These are phyloP conservation scores for Sarcophaga carnaria DNA, from an alignment of 2,888 invertebrate species.

Conservation along the genomic window DNA sequence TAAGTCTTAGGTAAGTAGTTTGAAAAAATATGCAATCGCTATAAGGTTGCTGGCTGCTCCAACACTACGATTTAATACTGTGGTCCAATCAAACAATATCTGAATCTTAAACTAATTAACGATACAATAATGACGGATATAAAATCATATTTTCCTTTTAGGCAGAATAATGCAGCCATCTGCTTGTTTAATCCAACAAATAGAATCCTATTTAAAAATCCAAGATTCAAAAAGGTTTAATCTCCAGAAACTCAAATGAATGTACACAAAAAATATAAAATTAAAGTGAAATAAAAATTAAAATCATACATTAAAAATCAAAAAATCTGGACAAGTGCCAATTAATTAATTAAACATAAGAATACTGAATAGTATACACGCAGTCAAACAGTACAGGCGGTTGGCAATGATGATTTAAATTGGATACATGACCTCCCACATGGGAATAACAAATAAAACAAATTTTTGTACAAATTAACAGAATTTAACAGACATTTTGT, in stretches of 20 bases:
- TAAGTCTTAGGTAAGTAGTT: too few relatives aligned
- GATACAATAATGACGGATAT: too few relatives aligned
- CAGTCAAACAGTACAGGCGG: slow-evolving; percentile 9
- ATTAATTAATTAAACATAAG: slow-evolving; percentile 79
- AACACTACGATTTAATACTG: too few relatives aligned
- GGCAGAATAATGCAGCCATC: too few relatives aligned
- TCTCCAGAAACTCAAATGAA: neutral
- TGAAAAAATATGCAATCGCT: too few relatives aligned
- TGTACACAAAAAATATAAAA: neutral
- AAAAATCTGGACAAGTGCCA: slow-evolving; percentile 80
- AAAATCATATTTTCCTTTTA: too few relatives aligned
- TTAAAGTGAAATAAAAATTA: slow-evolving; percentile 6
- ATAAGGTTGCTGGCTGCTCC: too few relatives aligned
- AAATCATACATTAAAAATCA: slow-evolving; percentile 37
- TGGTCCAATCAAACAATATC: too few relatives aligned
- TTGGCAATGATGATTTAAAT: slow-evolving; percentile 57
- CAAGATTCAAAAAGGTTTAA: neutral
- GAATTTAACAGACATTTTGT: slow-evolving; percentile 50
- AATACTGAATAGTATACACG: slow-evolving; percentile 54
- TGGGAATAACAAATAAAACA: slow-evolving; percentile 8
- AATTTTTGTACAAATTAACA: slow-evolving; percentile 31
- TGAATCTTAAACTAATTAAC: too few relatives aligned
- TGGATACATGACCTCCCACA: slow-evolving; percentile 68
- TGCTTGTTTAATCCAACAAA: neutral
- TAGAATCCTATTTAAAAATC: neutral